Conservation (phyloP, 2,888 invertebrate genomes). For the Tetramorium bicarinatum region DNA sequence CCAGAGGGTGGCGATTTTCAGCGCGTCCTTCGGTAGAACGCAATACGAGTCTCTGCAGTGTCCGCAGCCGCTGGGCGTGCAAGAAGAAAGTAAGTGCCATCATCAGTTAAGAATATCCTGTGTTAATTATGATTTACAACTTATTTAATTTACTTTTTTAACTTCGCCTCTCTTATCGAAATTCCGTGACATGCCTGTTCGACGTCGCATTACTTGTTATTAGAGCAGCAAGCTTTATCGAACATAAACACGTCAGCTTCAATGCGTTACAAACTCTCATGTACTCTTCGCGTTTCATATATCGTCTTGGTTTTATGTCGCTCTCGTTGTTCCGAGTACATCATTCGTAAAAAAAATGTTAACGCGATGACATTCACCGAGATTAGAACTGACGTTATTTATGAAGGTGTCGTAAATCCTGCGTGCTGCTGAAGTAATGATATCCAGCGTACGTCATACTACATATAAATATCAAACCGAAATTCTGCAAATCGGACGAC, state of each 20-base stretch:
- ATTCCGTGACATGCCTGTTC: background rate
- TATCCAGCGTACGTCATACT: background rate
- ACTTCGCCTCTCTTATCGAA: background rate
- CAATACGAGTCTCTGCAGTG: conserved; percentile 95
- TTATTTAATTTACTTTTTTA: background rate
- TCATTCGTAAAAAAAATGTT: conserved; percentile 37
- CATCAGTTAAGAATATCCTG: background rate
- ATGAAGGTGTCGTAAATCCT: conserved; percentile 51
- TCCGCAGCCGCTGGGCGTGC: conserved; percentile 94
- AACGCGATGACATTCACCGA: conserved; percentile 41
- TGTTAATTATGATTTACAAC: background rate
- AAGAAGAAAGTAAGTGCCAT: conserved; percentile 93
- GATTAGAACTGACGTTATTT: conserved; percentile 59
- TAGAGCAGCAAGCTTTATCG: conserved; percentile 18
- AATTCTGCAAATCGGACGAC: background rate
- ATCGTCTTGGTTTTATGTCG: conserved; percentile 24
- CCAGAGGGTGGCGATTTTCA: conserved; percentile 96
- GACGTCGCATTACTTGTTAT: conserved; percentile 21
- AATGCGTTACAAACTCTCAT: conserved; percentile 9
- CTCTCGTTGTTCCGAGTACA: conserved; percentile 16
- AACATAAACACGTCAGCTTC: conserved; percentile 13
- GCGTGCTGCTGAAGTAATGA: conserved; percentile 32
- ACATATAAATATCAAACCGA: background rate
- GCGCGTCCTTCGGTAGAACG: conserved; percentile 96
- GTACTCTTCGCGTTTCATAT: background rate